Percentiles rank a stretch among this genome's conserved stretches.
Evolutionary conservation across 37 sponge, comb jelly and placozoan species (phyloP).

Genomic region (Haliclona indistincta): DNA sequence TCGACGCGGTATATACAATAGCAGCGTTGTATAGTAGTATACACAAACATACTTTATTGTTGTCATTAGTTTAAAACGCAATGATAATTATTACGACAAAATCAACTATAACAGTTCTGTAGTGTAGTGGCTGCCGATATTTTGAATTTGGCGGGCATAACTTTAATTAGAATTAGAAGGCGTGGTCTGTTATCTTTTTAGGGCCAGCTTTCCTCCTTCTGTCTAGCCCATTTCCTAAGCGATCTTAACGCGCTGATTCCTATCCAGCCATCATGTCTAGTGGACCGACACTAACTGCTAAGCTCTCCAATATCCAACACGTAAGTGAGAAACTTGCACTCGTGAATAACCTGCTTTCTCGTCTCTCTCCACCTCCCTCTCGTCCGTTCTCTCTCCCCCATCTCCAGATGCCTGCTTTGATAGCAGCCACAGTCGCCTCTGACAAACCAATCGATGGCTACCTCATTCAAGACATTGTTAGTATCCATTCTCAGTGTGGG

Average conservation of each 20-base stretch:
- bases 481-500: slow-evolving; percentile 52
- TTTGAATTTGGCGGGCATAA: too few species aligned
- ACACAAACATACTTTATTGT: too few species aligned
- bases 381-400: not conserved
- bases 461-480: slow-evolving; percentile 73
- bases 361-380: not conserved
- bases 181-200: too few species aligned
- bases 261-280: slow-evolving; percentile 9
- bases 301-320: slow-evolving; percentile 65
- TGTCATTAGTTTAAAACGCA: too few species aligned
- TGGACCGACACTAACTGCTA: slow-evolving; percentile 38
- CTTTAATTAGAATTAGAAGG: too few species aligned
- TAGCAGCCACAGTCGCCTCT: slow-evolving; percentile 74
- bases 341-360: not conserved
- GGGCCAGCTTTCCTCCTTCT: too few species aligned
- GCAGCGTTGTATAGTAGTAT: too few species aligned
- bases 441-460: slow-evolving; percentile 72
- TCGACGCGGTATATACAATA: too few species aligned
- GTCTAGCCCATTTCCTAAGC: too few species aligned
- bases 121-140: too few species aligned
- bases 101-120: too few species aligned
- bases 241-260: not conserved
- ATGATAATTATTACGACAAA: too few species aligned
- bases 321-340: slow-evolving; percentile 37
- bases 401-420: slow-evolving; percentile 71